phyloP scores from a whole-genome alignment of 2,797 vertebrate genomes.

The Periophthalmus magnuspinnatus region DNA sequence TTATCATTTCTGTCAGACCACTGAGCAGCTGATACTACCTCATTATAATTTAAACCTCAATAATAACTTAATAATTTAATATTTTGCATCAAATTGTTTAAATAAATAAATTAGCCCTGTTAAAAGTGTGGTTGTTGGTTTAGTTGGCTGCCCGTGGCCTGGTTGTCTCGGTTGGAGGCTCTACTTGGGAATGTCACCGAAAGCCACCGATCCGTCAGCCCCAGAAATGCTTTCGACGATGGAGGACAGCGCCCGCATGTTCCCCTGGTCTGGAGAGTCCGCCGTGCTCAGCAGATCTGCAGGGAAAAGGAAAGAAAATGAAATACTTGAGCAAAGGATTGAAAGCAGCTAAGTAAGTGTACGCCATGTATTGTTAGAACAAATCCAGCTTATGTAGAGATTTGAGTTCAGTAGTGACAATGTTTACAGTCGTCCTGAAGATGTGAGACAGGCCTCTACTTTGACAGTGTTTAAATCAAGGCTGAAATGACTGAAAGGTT shows the following conservation, averaged over 20 bases:
- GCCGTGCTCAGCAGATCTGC: conserved; percentile 86
- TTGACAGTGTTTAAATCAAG: too few relatives aligned
- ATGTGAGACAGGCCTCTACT: too few relatives aligned
- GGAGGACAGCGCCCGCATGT: conserved; percentile 89
- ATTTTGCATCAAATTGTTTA: conserved; percentile 15
- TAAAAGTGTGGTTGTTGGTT: conserved; percentile 23
- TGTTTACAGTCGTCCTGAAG: too few relatives aligned
- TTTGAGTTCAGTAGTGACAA: too few relatives aligned
- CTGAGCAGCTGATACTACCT: conserved; percentile 26
- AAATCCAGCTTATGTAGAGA: too few relatives aligned
- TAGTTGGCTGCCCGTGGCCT: conserved; percentile 32
- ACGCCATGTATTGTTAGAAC: too few relatives aligned
- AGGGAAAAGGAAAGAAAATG: background rate
- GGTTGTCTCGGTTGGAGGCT: conserved; percentile 22
- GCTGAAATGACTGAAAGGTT: too few relatives aligned
- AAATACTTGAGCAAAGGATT: too few relatives aligned
- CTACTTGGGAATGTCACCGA: conserved; percentile 81
- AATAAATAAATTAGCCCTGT: conserved; percentile 15
- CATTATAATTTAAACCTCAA: conserved; percentile 38
- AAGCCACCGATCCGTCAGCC: conserved; percentile 80
- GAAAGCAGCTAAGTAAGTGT: too few relatives aligned
- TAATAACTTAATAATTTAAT: conserved; percentile 9
- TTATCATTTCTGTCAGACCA: conserved; percentile 36
- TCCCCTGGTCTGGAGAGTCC: conserved; percentile 83
- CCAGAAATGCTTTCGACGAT: conserved; percentile 91